phyloP scores from a whole-genome alignment of 2,113 vertebrate species.

The Oncorhynchus kisutch region DNA sequence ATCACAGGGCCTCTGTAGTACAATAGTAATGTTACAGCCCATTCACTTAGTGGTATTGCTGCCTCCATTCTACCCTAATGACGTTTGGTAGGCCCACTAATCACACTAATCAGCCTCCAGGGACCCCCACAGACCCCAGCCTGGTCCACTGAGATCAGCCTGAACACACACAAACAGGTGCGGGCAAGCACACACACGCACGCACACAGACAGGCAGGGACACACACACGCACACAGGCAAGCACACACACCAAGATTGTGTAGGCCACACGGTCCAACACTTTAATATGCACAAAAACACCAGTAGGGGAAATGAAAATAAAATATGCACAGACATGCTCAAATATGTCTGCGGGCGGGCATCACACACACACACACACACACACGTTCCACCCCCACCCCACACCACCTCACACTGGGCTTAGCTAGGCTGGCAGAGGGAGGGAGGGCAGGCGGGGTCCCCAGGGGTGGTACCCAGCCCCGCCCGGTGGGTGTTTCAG shows the following conservation, averaged over 20 bases:
- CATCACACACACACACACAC: conserved; percentile 14
- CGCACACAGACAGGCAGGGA: conserved; percentile 17
- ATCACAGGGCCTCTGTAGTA: conserved; percentile 48
- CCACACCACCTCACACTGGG: background rate
- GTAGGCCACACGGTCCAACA: background rate
- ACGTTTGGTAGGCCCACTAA: conserved; percentile 60
- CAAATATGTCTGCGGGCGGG: background rate
- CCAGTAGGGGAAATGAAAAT: background rate
- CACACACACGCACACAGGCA: conserved; percentile 5
- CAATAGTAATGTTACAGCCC: conserved; percentile 61
- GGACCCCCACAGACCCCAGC: conserved; percentile 38
- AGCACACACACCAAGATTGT: background rate
- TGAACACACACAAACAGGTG: background rate
- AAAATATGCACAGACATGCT: background rate
- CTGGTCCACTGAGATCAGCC: conserved; percentile 22
- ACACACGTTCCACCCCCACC: conserved; percentile 5
- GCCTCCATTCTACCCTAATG: conserved; percentile 68
- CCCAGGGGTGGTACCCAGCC: conserved; percentile 16
- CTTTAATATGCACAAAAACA: background rate
- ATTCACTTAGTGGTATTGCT: conserved; percentile 58
- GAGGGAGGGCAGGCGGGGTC: background rate
- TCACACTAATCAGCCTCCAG: conserved; percentile 53
- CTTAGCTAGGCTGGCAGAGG: background rate
- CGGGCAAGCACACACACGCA: conserved; percentile 10
- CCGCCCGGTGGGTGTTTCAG: background rate